Base-by-base conservation (phyloP, 1,140 invertebrate species). In the Drosophila athabasca region DNA sequence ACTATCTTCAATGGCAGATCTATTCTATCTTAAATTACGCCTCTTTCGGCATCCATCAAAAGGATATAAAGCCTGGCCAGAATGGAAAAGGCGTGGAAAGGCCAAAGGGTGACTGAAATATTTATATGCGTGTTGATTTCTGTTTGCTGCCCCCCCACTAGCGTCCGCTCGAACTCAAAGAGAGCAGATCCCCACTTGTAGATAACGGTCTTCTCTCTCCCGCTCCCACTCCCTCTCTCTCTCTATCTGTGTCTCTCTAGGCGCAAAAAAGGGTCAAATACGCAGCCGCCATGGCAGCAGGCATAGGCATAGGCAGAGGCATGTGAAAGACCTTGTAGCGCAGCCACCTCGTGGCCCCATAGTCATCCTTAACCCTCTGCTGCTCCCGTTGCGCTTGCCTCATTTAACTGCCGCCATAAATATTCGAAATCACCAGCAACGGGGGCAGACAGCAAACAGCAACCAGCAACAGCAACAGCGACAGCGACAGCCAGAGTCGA, bases 101-200 rank as follows among this genome's bases (percentile, higher is more conserved):
- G 57, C 55, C 17, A 62, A 49, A 59, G 60, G 61, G 65, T 19
- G 51, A 45, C 55, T 88, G 65, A 71, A 88, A 88, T 79, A 88
- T 88, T 88, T 88, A 88, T 88, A 83, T 79, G 83, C 75, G 79
- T 88, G 83, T 82, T 88, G 83, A 88, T 88, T 88, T 88, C 83
- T 88, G 83, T 88, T 88, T 88, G 83, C 79, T 88, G 57, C 62
- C 22, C 13, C 46, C 31, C 9, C 2, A 31, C 17, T 19, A 19
- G 17, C 7, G 24, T 6, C 15, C 55, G n/a, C 26, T 31, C 26
- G 15, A 8, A 39, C 55, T 51, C 39, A 9, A 19, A 29, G 9
- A 35, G 8, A 11, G 35, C 62, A 71, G 83, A 88, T 88, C 76
- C 45, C 72, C 68, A 70, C 71, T 76, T 53, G 31, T 43, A 67